Evolutionary conservation across 2,113 vertebrate species (phyloP).

Genomic region (Sorex araneus): DNA sequence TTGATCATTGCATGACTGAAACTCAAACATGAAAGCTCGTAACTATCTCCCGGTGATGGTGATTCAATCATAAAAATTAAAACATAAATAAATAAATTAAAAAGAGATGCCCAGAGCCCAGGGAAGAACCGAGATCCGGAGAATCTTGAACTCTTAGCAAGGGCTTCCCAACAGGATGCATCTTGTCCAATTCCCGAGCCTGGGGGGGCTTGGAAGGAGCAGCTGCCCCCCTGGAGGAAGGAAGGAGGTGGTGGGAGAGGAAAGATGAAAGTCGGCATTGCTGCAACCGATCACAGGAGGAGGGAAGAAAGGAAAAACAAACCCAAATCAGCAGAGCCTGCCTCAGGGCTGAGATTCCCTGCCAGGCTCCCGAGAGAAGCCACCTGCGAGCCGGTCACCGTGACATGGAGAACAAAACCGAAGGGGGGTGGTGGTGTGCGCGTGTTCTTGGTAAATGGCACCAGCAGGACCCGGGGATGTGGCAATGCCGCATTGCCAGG

Average conservation of each 20-base stretch:
- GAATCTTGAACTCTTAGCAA: conserved; percentile 14
- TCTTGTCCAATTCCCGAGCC: conserved; percentile 23
- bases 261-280: conserved; percentile 59
- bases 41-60: too few species aligned
- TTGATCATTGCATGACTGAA: too few species aligned
- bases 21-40: too few species aligned
- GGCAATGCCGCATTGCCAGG: conserved; percentile 18
- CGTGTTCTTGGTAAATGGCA: conserved; percentile 67
- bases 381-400: conserved; percentile 84
- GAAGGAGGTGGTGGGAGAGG: background rate
- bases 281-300: conserved; percentile 59
- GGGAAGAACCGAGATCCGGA: background rate
- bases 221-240: background rate
- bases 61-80: too few species aligned
- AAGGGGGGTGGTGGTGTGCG: background rate
- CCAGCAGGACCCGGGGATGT: background rate
- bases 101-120: too few species aligned
- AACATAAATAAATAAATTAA: too few species aligned
- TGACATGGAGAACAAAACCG: conserved; percentile 82
- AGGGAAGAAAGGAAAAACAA: background rate
- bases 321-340: conserved; percentile 63
- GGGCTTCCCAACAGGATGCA: background rate
- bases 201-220: conserved; percentile 41
- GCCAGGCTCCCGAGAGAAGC: conserved; percentile 68
- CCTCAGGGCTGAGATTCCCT: conserved; percentile 61